Percentiles rank a stretch among this genome's conserved stretches.
phyloP scores from a whole-genome alignment of 1,140 invertebrate genomes.

The Drosophila arawakana region DNA sequence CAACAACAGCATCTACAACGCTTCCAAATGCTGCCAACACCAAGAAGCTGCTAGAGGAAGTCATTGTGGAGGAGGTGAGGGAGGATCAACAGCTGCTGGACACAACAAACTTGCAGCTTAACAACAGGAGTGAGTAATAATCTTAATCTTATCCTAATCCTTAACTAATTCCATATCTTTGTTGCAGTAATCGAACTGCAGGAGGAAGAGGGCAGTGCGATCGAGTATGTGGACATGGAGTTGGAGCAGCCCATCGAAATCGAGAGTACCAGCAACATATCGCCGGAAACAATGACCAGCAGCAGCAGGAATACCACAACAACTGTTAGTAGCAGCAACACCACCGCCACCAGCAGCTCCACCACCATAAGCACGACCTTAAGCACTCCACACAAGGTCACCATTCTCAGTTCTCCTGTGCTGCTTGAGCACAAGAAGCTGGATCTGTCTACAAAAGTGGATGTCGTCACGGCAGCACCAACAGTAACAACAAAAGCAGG shows the following conservation, averaged over 20 bases:
- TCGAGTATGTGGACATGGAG: slow-evolving; percentile 82
- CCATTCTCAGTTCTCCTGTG: neutral
- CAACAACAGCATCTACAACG: slow-evolving; percentile 22
- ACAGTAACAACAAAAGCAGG: slow-evolving; percentile 21
- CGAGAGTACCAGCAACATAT: slow-evolving; percentile 68
- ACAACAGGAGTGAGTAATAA: slow-evolving; percentile 60
- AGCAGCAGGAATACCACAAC: slow-evolving; percentile 15
- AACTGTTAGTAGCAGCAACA: neutral
- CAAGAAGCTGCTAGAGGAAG: slow-evolving; percentile 64
- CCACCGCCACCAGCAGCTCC: neutral
- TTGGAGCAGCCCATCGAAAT: slow-evolving; percentile 73
- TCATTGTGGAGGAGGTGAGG: slow-evolving; percentile 65
- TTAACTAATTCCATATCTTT: neutral
- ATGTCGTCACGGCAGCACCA: neutral
- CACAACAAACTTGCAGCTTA: slow-evolving; percentile 39
- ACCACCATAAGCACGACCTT: neutral
- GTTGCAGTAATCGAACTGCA: slow-evolving; percentile 72
- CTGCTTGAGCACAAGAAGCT: slow-evolving; percentile 11
- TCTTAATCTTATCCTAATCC: too few species aligned
- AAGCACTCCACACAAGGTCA: neutral
- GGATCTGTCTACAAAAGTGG: slow-evolving; percentile 8
- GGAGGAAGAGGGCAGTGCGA: slow-evolving; percentile 73
- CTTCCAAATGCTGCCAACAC: slow-evolving; percentile 29
- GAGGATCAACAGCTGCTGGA: slow-evolving; percentile 31
- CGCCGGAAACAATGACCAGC: slow-evolving; percentile 40